Evolutionary conservation across 2,888 invertebrate species (phyloP).

Genomic region (Melinaea menophilus): DNA sequence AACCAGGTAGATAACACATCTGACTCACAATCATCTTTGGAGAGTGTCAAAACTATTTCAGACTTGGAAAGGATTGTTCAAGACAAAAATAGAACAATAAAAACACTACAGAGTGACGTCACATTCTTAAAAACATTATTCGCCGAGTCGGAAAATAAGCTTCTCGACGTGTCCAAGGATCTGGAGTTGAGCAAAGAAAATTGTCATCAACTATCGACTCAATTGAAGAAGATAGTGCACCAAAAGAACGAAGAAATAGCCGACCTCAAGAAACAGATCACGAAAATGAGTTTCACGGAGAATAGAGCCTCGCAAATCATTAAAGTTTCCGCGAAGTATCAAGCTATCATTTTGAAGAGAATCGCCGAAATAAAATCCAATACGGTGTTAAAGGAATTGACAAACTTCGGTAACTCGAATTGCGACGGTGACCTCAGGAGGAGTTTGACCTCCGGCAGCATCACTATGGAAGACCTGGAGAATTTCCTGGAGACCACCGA

Average conservation of each 20-base stretch:
- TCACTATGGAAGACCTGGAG: conserved; percentile 70
- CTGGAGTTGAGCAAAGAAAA: conserved; percentile 60
- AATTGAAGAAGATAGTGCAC: conserved; percentile 64
- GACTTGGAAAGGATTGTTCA: conserved; percentile 67
- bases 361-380: conserved; percentile 68
- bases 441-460: conserved; percentile 53
- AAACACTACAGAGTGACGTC: conserved; percentile 60
- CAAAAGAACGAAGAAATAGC: conserved; percentile 70
- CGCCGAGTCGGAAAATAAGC: conserved; percentile 66
- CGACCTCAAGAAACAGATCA: conserved; percentile 62
- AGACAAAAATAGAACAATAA: conserved; percentile 66
- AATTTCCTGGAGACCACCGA: conserved; percentile 71
- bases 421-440: conserved; percentile 57
- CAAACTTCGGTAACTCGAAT: conserved; percentile 60
- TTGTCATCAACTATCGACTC: conserved; percentile 58
- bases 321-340: conserved; percentile 69
- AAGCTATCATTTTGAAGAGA: conserved; percentile 65
- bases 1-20: conserved; percentile 66
- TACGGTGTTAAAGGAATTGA: conserved; percentile 64
- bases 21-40: conserved; percentile 60
- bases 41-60: conserved; percentile 63
- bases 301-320: conserved; percentile 67
- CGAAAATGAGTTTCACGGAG: conserved; percentile 62
- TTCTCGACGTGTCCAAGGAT: conserved; percentile 61
- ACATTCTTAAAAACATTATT: conserved; percentile 59